Base-by-base conservation (phyloP, 2,797 vertebrate genomes). In the Pelodytes ibericus region DNA sequence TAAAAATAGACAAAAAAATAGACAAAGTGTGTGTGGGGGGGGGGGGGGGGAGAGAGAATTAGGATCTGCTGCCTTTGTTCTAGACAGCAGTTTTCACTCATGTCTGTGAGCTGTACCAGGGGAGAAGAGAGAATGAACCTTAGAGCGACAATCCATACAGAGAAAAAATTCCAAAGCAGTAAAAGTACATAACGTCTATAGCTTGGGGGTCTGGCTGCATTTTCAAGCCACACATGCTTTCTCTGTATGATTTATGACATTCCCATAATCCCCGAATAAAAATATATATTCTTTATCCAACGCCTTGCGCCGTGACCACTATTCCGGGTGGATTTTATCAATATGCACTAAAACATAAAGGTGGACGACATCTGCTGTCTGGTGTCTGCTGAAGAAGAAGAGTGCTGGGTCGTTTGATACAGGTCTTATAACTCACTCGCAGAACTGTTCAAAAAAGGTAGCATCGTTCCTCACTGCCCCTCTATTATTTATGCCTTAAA, bases 141-240 rank as follows among this genome's bases (percentile, higher is more conserved):
- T 24, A 3, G 57, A 51, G 65, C 65, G 24, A 47, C 20, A 51
- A 68, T 68, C 36, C 26, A 65, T 18, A 62, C 58, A 70, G 20
- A 68, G 65, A 64, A 33, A 68, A 57, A 75, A 69, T 75, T 75
- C 73, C 68, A 25, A 25, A n/a, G 66, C 66, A 53, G 62, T 70
- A 62, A 75, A 75, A 75, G 29, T 70, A 41, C 44, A 41, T 62
- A 13, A 26, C 26, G 66, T 75, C 74, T 69, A 11, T 75, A 51
- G 65, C 74, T 53, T 18, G 65, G 67, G 73, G 74, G 57, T 24
- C 58, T 58, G 65, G 30, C 33, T 63, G 44, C 74, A 69, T 75
- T 70, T n/a, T 75, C 66, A 69, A 75, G 70, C 74, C 74, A 69
- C 74, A 51, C 56, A 66, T 62, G 66, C 44, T 53, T 70, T 24